phyloP scores from a whole-genome alignment of 2,888 invertebrate species.

The Theodoxus fluviatilis region DNA sequence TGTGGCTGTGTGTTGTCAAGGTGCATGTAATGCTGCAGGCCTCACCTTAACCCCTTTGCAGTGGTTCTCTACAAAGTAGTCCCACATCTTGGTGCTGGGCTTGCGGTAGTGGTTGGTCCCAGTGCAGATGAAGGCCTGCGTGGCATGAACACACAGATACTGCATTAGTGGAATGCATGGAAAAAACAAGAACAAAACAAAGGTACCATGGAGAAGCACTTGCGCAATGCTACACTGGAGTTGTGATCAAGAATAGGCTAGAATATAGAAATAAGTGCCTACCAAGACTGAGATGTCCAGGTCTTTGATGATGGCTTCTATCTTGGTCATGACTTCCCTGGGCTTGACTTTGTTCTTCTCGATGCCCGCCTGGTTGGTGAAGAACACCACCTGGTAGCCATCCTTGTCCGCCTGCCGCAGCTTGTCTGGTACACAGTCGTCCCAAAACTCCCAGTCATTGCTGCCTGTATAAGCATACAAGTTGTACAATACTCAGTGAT shows the following conservation, averaged over 20 bases:
- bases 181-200: background rate
- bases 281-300: constrained; percentile 55
- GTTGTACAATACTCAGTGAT: background rate
- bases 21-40: too few species aligned
- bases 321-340: constrained; percentile 50
- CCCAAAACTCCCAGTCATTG: constrained; percentile 62
- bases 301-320: constrained; percentile 53
- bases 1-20: too few species aligned
- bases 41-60: constrained; percentile 51
- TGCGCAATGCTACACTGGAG: background rate
- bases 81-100: constrained; percentile 62
- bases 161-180: background rate
- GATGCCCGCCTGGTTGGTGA: constrained; percentile 64
- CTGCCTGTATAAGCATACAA: constrained; percentile 39
- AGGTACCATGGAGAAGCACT: background rate
- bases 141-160: constrained; percentile 15
- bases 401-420: constrained; percentile 51
- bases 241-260: background rate
- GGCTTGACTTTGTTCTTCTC: constrained; percentile 58
- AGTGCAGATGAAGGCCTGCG: constrained; percentile 58
- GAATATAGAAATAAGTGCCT: constrained; percentile 26
- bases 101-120: constrained; percentile 62
- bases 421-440: constrained; percentile 55
- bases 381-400: constrained; percentile 59
- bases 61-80: constrained; percentile 51